These are phyloP conservation scores for Oriolus oriolus DNA, from an alignment of 2,113 vertebrate species.

Conservation along the genomic window DNA sequence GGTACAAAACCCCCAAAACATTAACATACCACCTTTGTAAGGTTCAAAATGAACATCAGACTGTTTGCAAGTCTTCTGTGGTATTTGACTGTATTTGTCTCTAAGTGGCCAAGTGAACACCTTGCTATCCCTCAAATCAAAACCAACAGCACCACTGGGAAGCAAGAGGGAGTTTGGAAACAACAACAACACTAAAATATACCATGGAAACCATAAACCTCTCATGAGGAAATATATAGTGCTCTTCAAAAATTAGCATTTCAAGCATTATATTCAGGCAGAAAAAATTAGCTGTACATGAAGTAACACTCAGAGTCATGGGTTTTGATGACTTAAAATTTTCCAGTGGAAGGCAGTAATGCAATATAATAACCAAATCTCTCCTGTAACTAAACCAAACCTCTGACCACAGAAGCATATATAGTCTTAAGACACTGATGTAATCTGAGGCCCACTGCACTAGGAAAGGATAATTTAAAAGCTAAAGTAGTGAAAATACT, in stretches of 20 bases:
- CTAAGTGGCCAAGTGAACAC: not conserved
- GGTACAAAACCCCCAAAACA: conserved; percentile 49
- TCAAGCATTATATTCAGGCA: not conserved
- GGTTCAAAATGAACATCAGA: conserved; percentile 48
- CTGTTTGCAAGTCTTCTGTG: conserved; percentile 8
- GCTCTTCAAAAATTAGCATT: not conserved
- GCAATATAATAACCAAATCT: not conserved
- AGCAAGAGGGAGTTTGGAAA: not conserved
- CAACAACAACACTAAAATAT: not conserved
- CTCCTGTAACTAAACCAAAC: not conserved
- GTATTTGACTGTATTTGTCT: conserved; percentile 20
- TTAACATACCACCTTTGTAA: conserved; percentile 41
- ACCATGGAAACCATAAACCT: not conserved
- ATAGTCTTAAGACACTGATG: not conserved
- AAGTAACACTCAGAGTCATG: not conserved
- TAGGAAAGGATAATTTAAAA: not conserved
- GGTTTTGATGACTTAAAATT: not conserved
- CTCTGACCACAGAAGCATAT: not conserved
- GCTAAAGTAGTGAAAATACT: not conserved
- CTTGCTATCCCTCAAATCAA: not conserved
- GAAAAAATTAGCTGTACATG: not conserved
- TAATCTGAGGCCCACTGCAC: not conserved
- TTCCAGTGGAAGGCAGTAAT: not conserved
- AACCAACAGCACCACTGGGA: not conserved
- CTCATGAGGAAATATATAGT: not conserved